Evolutionary conservation across 2,113 vertebrate species (phyloP).

Genomic region (Neopipo cinnamomea): DNA sequence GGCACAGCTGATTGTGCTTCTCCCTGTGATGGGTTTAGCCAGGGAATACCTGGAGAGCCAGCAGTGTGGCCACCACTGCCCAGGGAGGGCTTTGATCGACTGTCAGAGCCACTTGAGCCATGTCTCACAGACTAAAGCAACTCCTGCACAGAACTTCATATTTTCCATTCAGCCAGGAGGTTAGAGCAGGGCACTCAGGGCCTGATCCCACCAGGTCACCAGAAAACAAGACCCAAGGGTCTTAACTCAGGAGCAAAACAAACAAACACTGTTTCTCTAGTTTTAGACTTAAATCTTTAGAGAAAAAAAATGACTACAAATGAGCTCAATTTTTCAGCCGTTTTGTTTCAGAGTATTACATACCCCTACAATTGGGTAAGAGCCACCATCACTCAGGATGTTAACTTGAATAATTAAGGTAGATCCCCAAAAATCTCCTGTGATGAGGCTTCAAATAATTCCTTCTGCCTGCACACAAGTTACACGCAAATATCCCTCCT

Average conservation of each 20-base stretch:
- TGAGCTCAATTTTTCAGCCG: background rate
- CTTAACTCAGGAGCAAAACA: background rate
- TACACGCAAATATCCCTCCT: background rate
- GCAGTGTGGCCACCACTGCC: background rate
- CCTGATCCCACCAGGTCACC: background rate
- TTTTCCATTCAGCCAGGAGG: background rate
- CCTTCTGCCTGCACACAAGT: background rate
- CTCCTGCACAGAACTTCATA: background rate
- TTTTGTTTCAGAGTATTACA: fast-evolving
- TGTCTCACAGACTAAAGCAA: background rate
- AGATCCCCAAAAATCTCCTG: background rate
- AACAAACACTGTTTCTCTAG: background rate
- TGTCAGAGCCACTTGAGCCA: background rate
- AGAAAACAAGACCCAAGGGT: background rate
- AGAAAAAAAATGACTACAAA: background rate
- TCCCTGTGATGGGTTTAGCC: background rate
- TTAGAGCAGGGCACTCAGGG: background rate
- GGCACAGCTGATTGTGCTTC: background rate
- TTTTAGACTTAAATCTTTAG: background rate
- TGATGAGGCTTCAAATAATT: background rate
- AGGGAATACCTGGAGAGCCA: background rate
- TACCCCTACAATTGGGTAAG: too few species aligned
- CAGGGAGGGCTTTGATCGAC: background rate
- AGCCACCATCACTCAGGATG: background rate
- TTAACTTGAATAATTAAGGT: background rate